Evolutionary conservation across 2,113 vertebrate species (phyloP).

Genomic region (Paracanthobrama guichenoti): DNA sequence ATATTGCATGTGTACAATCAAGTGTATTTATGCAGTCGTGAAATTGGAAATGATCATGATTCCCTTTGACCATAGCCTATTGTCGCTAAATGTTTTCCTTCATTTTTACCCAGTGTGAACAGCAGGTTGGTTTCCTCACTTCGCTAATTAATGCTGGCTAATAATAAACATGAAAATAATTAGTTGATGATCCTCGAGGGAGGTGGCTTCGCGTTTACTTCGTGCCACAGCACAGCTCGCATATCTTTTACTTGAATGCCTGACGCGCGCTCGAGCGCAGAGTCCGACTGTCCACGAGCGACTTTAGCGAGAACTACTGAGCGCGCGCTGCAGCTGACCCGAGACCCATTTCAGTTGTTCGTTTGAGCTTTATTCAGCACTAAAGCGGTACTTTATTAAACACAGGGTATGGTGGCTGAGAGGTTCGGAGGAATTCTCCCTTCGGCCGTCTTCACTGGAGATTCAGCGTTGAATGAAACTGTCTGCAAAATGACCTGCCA

Average conservation of each 20-base stretch:
- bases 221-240: slow-evolving; percentile 3
- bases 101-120: not conserved
- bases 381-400: not conserved
- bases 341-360: not conserved
- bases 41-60: not conserved
- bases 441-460: not conserved
- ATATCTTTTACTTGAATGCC: not conserved
- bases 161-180: too few relatives aligned
- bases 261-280: slow-evolving; percentile 7
- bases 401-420: not conserved
- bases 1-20: not conserved
- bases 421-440: not conserved
- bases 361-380: not conserved
- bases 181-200: slow-evolving; percentile 3
- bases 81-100: not conserved
- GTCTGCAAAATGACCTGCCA: not conserved
- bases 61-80: not conserved
- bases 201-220: slow-evolving; percentile 19
- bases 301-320: not conserved
- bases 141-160: not conserved
- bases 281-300: not conserved
- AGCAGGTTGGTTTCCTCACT: not conserved
- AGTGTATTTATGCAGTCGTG: not conserved
- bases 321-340: not conserved
- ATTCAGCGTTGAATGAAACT: slow-evolving; percentile 17